Conservation (phyloP, 2,797 vertebrate genomes). For the Hybognathus amarus region DNA sequence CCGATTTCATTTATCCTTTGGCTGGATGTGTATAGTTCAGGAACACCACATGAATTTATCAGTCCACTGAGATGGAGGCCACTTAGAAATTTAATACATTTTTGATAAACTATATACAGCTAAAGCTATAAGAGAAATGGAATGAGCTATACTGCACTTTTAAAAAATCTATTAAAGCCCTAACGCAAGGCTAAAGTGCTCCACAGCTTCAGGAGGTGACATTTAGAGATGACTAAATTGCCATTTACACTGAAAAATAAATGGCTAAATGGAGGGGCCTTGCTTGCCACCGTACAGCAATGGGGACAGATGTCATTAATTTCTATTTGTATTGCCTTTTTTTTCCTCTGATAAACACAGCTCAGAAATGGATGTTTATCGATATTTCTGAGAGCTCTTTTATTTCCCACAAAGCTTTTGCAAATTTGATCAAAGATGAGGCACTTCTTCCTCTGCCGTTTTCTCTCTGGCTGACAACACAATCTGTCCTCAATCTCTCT, state of each 20-base stretch:
- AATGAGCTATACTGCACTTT: slow-evolving; percentile 70
- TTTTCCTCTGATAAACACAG: slow-evolving; percentile 60
- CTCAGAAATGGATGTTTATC: slow-evolving; percentile 66
- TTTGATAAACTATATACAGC: slow-evolving; percentile 67
- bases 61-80: slow-evolving; percentile 66
- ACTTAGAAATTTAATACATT: slow-evolving; percentile 72
- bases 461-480: slow-evolving; percentile 8
- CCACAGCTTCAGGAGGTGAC: slow-evolving; percentile 69
- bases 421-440: slow-evolving; percentile 61
- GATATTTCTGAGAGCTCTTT: slow-evolving; percentile 58
- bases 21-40: slow-evolving; percentile 68
- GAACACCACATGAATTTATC: slow-evolving; percentile 75
- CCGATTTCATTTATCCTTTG: slow-evolving; percentile 75
- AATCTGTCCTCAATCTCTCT: slow-evolving; percentile 24
- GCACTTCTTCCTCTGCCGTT: slow-evolving; percentile 30
- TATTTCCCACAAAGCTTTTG: slow-evolving; percentile 54
- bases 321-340: slow-evolving; percentile 59
- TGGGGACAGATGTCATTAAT: slow-evolving; percentile 63
- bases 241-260: slow-evolving; percentile 69
- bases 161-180: slow-evolving; percentile 74
- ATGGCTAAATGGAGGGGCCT: slow-evolving; percentile 66
- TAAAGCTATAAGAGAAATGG: slow-evolving; percentile 70
- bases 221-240: slow-evolving; percentile 74
- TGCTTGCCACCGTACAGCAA: slow-evolving; percentile 56
- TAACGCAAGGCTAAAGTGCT: slow-evolving; percentile 70